Evolutionary conservation across 1,140 invertebrate species (phyloP), one percentile per base, ranked within the genome.

Genomic region (Drosophila tsacasi): DNA sequence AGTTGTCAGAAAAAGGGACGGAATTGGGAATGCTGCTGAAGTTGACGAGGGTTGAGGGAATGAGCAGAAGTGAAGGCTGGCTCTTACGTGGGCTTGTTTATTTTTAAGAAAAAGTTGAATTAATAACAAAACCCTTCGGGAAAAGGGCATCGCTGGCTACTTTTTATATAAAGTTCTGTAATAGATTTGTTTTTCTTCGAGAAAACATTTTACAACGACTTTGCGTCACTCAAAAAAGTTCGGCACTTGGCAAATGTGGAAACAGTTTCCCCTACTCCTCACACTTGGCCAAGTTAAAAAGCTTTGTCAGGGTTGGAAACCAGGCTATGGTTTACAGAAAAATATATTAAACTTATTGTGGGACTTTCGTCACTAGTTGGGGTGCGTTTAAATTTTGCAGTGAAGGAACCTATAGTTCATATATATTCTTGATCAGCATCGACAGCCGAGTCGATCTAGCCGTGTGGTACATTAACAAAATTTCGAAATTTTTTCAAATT

Each of bases 31-130:
- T 55, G 63, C 67, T 54, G 49, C 44, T 71, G 67, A 71, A 57
- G 67, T 71, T 71, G 67, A 71, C 54, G 40, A 68, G 67, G 67
- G 67, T 71, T 57, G 30, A 52, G 42, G n/a, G 15, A 19, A 19
- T 23, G 30, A 37, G 37, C 30, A 12, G 32, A 35, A 35, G 46
- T 65, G 61, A 66, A 69, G 64, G 47, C 40, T 69, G 46, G 37
- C 17, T 30, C 30, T 52, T 19, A n/a, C 44, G 30, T 66, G 47
- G 37, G 67, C 30, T 21, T 55, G 63, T 39, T 57, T 39, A 57
- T 39, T 47, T 55, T 68, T n/a, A 17, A 19, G 23, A 2, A 12
- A 68, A 57, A 71, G 49, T 68, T 68, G 67, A 57, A 68, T 71
- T 71, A 57, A 57, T 47, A 71, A 69, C 49, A 46, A 32, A 47